A percentile compares a stretch with the other conserved stretches of the same genome.
Evolutionary conservation across 2,888 invertebrate genomes (phyloP).

Genomic region (Drosophila cyrtoloma): DNA sequence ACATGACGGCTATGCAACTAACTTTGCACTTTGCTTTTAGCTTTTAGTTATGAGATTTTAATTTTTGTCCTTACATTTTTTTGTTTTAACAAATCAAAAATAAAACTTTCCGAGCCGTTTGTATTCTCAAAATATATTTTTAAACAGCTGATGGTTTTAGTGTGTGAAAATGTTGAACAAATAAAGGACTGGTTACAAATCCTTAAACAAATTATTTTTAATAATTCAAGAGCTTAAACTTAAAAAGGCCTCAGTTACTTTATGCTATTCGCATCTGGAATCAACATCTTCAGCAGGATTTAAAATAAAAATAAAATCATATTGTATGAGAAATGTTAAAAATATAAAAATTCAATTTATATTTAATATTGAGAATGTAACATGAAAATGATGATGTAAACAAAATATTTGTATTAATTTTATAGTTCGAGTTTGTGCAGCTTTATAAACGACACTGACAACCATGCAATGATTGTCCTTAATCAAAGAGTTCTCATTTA

Average conservation of each 20-base stretch:
- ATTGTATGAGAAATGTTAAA: not conserved
- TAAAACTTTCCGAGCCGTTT: too few relatives aligned
- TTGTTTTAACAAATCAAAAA: too few relatives aligned
- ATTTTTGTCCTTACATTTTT: too few relatives aligned
- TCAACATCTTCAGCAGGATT: not conserved
- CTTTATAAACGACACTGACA: not conserved
- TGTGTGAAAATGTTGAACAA: too few relatives aligned
- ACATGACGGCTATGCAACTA: not conserved
- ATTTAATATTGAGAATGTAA: not conserved
- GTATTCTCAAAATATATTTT: too few relatives aligned
- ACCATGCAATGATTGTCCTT: not conserved
- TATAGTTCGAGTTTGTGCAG: not conserved
- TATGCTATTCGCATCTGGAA: not conserved
- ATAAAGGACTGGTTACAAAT: too few relatives aligned
- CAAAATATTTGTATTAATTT: not conserved
- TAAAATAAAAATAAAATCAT: not conserved
- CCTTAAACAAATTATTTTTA: too few relatives aligned
- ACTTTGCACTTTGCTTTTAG: too few relatives aligned
- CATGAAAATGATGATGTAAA: not conserved
- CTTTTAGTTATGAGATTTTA: too few relatives aligned
- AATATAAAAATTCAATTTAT: too few relatives aligned
- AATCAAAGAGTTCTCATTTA: not conserved
- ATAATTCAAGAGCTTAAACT: not conserved
- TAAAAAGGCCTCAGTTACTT: not conserved
- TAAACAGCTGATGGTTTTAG: too few relatives aligned